A percentile compares a stretch with the other conserved stretches of the same genome.
Evolutionary conservation across 2,888 invertebrate genomes (phyloP).

Genomic region (Cryptus armator): DNA sequence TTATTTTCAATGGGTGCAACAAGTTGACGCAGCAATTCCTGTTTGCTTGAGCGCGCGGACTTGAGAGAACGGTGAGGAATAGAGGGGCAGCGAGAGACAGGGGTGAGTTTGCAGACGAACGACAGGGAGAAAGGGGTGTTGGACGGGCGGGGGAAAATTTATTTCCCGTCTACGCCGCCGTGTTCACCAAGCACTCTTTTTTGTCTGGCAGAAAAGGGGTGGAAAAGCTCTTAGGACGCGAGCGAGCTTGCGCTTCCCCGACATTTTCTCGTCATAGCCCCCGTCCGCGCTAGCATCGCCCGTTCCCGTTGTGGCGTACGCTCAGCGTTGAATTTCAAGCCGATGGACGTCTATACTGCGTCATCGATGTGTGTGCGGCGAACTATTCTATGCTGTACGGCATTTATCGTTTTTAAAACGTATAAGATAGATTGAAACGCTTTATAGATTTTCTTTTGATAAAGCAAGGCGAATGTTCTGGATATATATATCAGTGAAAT

Average conservation of each 20-base stretch:
- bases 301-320: not conserved
- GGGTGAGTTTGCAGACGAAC: slow-evolving; percentile 10
- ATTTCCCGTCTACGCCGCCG: slow-evolving; percentile 63
- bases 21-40: slow-evolving; percentile 69
- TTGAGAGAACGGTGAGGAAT: not conserved
- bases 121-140: slow-evolving; percentile 4
- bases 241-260: slow-evolving; percentile 46
- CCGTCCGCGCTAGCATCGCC: not conserved
- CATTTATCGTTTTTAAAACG: slow-evolving; percentile 47
- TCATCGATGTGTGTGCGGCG: slow-evolving; percentile 16
- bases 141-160: slow-evolving; percentile 54
- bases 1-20: slow-evolving; percentile 66
- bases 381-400: not conserved
- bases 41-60: slow-evolving; percentile 35
- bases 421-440: slow-evolving; percentile 47
- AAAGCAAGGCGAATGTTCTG: slow-evolving; percentile 15
- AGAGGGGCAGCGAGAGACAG: slow-evolving; percentile 16
- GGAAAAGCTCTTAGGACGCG: slow-evolving; percentile 63
- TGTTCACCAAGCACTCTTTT: slow-evolving; percentile 47
- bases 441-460: slow-evolving; percentile 43
- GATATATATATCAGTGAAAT: slow-evolving; percentile 46
- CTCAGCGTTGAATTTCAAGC: slow-evolving; percentile 55
- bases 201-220: slow-evolving; percentile 56
- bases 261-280: slow-evolving; percentile 58
- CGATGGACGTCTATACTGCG: slow-evolving; percentile 47